Evolutionary conservation across 1,140 invertebrate species (phyloP).

Genomic region (Aphaenogaster ashmeadi): DNA sequence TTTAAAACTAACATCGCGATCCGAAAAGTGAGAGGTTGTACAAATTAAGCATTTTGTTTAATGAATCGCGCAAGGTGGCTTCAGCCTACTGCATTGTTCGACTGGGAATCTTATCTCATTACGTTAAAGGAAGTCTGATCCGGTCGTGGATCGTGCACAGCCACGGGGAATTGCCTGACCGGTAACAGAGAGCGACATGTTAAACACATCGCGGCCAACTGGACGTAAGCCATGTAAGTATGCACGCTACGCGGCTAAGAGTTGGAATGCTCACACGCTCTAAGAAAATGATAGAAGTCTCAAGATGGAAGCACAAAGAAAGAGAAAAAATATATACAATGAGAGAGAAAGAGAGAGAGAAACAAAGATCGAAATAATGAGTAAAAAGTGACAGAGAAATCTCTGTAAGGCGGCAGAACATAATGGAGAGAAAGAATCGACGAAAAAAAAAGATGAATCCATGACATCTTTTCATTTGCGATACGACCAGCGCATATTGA

Average conservation of each 20-base stretch:
- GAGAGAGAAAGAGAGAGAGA: not conserved
- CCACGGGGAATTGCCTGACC: slow-evolving; percentile 63
- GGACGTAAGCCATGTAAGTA: slow-evolving; percentile 78
- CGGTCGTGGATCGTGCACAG: slow-evolving; percentile 56
- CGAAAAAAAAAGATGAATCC: slow-evolving; percentile 53
- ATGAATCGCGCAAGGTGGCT: slow-evolving; percentile 12
- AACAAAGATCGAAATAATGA: slow-evolving; percentile 13
- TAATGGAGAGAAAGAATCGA: slow-evolving; percentile 45
- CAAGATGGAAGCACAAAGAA: slow-evolving; percentile 61
- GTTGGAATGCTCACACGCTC: slow-evolving; percentile 78
- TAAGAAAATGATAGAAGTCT: slow-evolving; percentile 72
- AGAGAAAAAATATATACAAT: not conserved
- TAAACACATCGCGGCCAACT: slow-evolving; percentile 73
- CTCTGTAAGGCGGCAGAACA: not conserved
- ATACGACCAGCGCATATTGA: not conserved
- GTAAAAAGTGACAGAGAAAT: not conserved
- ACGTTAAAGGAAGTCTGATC: slow-evolving; percentile 56
- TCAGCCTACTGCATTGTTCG: slow-evolving; percentile 18
- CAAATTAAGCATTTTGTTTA: slow-evolving; percentile 25
- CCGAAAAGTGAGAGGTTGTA: not conserved
- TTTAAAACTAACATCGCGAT: not conserved
- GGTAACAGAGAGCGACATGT: slow-evolving; percentile 65
- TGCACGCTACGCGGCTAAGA: slow-evolving; percentile 74
- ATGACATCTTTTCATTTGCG: slow-evolving; percentile 67
- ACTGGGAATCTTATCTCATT: slow-evolving; percentile 48